Percentiles rank a stretch among this genome's conserved stretches.
Conservation (phyloP, 2,888 invertebrate species). For the Hemistola chrysoprasaria region DNA sequence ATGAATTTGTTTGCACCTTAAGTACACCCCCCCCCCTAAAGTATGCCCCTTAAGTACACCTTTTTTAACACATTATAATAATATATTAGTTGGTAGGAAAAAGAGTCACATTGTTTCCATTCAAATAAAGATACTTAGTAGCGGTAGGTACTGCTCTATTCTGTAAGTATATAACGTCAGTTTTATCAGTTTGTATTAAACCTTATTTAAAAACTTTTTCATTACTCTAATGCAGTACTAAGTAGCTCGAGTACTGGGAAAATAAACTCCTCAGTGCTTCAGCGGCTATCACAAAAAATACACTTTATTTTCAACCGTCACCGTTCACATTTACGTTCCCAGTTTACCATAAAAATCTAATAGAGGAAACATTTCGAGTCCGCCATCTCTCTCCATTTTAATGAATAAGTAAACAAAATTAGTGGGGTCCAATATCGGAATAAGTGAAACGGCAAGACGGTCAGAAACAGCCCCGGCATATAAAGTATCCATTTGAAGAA, state of each 20-base stretch:
- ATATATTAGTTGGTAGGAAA: too few species aligned
- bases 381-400: constrained; percentile 72
- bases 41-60: too few species aligned
- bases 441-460: constrained; percentile 70
- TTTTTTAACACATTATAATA: too few species aligned
- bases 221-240: too few species aligned
- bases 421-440: constrained; percentile 73
- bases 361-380: constrained; percentile 58
- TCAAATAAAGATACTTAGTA: too few species aligned
- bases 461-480: constrained; percentile 64
- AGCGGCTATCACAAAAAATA: constrained; percentile 10
- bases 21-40: too few species aligned
- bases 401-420: constrained; percentile 80
- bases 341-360: constrained; percentile 68
- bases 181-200: too few species aligned
- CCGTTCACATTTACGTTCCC: constrained; percentile 51
- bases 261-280: constrained; percentile 25
- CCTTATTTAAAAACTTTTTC: too few species aligned
- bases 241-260: constrained; percentile 3
- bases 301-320: constrained; percentile 30
- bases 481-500: constrained; percentile 64
- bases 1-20: too few species aligned
- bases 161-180: too few species aligned
- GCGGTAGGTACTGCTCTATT: too few species aligned
- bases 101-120: too few species aligned